Conservation (phyloP, 2,113 vertebrate genomes). For the Lampris incognitus region DNA sequence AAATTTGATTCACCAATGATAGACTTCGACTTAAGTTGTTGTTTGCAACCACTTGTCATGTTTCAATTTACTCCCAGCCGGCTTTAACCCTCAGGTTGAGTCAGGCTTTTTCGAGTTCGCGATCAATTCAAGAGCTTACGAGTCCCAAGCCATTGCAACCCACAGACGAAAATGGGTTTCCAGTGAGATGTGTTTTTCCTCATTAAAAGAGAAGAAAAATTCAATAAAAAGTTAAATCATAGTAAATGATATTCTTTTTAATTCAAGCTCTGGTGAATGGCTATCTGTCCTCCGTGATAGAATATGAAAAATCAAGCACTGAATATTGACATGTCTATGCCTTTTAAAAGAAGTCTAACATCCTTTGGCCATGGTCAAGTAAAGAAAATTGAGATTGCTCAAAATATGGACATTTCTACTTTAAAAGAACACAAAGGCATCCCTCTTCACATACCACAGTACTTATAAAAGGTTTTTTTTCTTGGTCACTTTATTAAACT, state of each 20-base stretch:
- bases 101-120: background rate
- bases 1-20: too few species aligned
- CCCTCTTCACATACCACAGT: slow-evolving; percentile 68
- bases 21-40: too few species aligned
- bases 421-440: slow-evolving; percentile 32
- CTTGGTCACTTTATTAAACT: slow-evolving; percentile 18
- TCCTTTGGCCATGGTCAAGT: too few species aligned
- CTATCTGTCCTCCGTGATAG: background rate
- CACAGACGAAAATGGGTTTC: too few species aligned
- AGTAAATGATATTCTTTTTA: too few species aligned
- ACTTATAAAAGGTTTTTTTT: background rate
- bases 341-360: too few species aligned
- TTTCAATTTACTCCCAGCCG: background rate
- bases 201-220: too few species aligned
- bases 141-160: too few species aligned
- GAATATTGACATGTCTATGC: too few species aligned
- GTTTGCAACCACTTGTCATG: background rate
- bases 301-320: background rate
- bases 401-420: too few species aligned
- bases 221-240: too few species aligned
- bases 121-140: background rate
- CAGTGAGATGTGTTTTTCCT: too few species aligned
- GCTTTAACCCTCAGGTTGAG: background rate
- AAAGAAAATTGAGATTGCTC: background rate
- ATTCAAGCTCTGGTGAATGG: background rate